Evolutionary conservation across 2,797 vertebrate genomes (phyloP).

Genomic region (Dendrocincla tyrannina): DNA sequence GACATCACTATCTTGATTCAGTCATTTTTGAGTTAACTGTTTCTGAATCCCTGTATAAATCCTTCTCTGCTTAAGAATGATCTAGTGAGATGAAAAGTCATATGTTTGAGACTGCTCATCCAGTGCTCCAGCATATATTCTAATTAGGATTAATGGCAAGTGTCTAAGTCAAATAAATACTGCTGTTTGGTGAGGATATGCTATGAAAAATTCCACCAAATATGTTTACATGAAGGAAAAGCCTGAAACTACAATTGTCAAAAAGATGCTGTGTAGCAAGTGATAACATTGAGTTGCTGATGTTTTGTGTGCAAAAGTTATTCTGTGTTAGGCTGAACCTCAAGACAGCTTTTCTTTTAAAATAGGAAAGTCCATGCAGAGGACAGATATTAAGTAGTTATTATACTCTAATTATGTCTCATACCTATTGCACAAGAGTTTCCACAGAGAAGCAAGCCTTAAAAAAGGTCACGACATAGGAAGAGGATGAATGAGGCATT

Average conservation of each 20-base stretch:
- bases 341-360: neutral
- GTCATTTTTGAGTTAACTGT: neutral
- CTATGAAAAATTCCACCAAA: neutral
- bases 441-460: neutral
- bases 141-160: neutral
- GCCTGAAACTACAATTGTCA: neutral
- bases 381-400: neutral
- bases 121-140: neutral
- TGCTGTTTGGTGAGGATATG: neutral
- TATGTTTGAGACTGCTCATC: neutral
- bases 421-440: slow-evolving; percentile 10
- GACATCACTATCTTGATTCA: neutral
- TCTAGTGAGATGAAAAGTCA: neutral
- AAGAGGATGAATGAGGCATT: neutral
- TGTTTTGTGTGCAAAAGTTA: neutral
- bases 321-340: neutral
- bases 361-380: neutral
- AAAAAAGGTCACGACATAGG: neutral
- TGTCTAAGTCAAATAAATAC: neutral
- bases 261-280: neutral
- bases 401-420: slow-evolving; percentile 7
- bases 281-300: neutral
- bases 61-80: neutral
- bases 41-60: neutral
- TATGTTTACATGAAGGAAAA: neutral